Evolutionary conservation across 2,888 invertebrate species (phyloP), one percentile per base, ranked within the genome.

Genomic region (Psylliodes chrysocephalus): DNA sequence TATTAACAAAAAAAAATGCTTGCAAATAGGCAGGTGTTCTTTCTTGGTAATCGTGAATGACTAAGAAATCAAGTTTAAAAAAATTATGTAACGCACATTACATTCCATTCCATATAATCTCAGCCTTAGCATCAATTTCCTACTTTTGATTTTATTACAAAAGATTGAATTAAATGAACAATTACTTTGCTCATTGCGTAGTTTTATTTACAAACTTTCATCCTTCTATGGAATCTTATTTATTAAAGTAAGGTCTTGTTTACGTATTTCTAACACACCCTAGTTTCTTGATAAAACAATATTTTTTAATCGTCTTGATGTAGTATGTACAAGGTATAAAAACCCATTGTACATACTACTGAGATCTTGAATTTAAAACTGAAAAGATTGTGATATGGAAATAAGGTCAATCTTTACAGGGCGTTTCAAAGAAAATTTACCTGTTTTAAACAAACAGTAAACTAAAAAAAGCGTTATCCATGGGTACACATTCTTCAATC

Each of bases 81-180:
- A 44, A 44, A 44, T 17, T 44, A 15, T 44, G 44, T 19, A 44
- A 44, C 42, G 42, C 42, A 25, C 25, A n/a, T n/a, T 22, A 40
- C 40, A 44, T 44, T 44, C 44, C 44, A 44, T 44, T 44, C 44
- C 19, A 44, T 44, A 44, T 44, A 44, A 44, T 44, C 44, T 44
- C 44, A 44, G 17, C 44, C 44, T 44, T 44, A 44, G 44, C 44
- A 44, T 44, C 17, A 44, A 19, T 44, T 44, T 44, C 44, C 44
- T 18, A 44, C 17, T 44, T 15, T 1, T 17, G 44, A 44, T n/a
- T 44, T 44, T 18, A n/a, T 44, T 44, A 44, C 44, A 44, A 44
- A 44, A 44, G 44, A 44, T 17, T 44, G 44, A 17, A 44, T 17
- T 19, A 19, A 15, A 44, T 17, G 15, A 17, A 44, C 44, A 44